phyloP scores from a whole-genome alignment of 2,888 invertebrate genomes.

The Hirudinaria manillensis region DNA sequence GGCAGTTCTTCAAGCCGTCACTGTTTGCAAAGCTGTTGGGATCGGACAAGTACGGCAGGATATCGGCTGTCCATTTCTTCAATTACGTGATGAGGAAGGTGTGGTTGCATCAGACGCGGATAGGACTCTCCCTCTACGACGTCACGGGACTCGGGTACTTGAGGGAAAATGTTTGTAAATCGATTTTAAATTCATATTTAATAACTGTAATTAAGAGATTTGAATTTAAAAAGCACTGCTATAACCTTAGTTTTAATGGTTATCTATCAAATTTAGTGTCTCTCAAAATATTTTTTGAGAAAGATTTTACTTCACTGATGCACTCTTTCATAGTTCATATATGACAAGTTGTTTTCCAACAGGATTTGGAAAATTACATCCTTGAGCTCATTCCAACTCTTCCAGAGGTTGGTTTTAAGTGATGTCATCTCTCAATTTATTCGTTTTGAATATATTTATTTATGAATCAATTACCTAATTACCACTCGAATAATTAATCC shows the following conservation, averaged over 20 bases:
- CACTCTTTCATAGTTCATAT: too few relatives aligned
- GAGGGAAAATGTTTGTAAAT: conserved; percentile 66
- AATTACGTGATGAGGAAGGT: conserved; percentile 89
- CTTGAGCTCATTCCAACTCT: conserved; percentile 84
- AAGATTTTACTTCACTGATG: too few relatives aligned
- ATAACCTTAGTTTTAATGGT: neutral
- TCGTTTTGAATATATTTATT: neutral
- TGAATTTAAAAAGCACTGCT: neutral
- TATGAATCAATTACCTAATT: neutral
- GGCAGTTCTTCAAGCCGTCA: conserved; percentile 74
- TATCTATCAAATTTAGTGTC: too few relatives aligned
- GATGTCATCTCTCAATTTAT: conserved; percentile 25
- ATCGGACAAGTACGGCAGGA: conserved; percentile 76
- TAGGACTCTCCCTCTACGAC: conserved; percentile 86
- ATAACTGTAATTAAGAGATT: neutral
- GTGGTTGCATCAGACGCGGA: conserved; percentile 88
- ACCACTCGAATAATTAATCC: neutral
- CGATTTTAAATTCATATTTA: neutral
- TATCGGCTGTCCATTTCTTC: conserved; percentile 81
- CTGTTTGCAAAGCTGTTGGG: conserved; percentile 82
- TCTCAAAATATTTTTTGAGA: neutral
- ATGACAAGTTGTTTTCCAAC: neutral
- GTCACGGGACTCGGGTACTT: conserved; percentile 84
- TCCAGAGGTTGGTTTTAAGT: conserved; percentile 61
- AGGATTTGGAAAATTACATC: conserved; percentile 83